Percentiles rank a stretch among this genome's conserved stretches.
phyloP scores from a whole-genome alignment of 1,140 invertebrate species.

The Adelges cooleyi region DNA sequence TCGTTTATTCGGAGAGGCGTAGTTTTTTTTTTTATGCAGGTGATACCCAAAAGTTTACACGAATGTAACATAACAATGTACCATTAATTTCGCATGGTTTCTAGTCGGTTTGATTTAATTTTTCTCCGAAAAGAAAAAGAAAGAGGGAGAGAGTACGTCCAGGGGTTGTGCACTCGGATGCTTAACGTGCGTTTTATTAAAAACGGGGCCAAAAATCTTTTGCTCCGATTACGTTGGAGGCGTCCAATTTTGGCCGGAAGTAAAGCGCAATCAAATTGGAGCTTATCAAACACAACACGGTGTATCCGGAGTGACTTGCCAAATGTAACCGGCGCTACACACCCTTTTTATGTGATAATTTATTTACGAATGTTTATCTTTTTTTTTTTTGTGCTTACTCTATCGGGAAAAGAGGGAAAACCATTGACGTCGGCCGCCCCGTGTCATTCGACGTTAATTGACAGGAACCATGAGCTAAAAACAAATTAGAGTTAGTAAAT shows the following conservation, averaged over 20 bases:
- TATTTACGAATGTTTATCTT: no score
- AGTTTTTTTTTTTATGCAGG: no score
- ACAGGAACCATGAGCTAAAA: slow-evolving; percentile 11
- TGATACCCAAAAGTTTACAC: slow-evolving; percentile 15
- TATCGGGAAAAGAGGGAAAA: slow-evolving; percentile 12
- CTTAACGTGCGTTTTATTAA: slow-evolving; percentile 20
- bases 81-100: slow-evolving; percentile 1
- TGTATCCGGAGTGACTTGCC: slow-evolving; percentile 18
- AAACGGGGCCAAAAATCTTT: slow-evolving; percentile 25
- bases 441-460: slow-evolving; percentile 22
- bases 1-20: no score
- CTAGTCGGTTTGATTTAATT: slow-evolving; percentile 21
- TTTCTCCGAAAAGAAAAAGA: slow-evolving; percentile 18
- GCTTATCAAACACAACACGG: slow-evolving; percentile 18
- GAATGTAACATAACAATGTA: not conserved
- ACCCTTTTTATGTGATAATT: not conserved
- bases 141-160: no score
- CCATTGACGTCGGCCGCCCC: slow-evolving; percentile 11
- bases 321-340: slow-evolving; percentile 19
- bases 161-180: slow-evolving; percentile 14
- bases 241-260: slow-evolving; percentile 19
- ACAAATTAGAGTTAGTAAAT: slow-evolving; percentile 27
- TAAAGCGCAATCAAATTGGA: slow-evolving; percentile 22
- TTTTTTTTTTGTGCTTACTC: not conserved
- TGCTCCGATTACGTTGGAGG: slow-evolving; percentile 20